Evolutionary conservation across 1,140 invertebrate species (phyloP), one percentile per base, ranked within the genome.

Genomic region (Zophobas atratus): DNA sequence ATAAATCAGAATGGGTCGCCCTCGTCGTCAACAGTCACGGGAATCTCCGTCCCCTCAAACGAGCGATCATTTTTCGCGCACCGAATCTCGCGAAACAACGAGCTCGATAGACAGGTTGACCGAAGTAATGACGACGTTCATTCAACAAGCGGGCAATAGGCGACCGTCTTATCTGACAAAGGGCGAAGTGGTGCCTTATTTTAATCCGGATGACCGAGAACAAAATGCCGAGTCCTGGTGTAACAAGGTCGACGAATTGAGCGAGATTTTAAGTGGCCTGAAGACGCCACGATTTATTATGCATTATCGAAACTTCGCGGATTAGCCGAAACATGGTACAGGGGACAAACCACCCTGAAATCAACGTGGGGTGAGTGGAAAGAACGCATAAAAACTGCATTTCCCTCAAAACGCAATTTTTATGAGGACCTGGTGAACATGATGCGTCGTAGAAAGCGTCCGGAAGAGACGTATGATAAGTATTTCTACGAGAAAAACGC

Each of bases 291-390:
- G 1, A 77, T 81, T 46, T 79, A 80, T 71, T 83, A 81, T 76
- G 81, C 81, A 5, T 72, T 80, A 5, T 80, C 82, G 2, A 85
- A 84, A 78, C 71, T 85, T n/a, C 48, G 72, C 0, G 85, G 84
- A 1, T n/a, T 84, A 3, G 85, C 85, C 0, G 79, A 81, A 63
- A 71, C 76, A 1, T 86, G 84, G 86, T 85, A 85, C 60, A 80
- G 82, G 34, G 78, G 82, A n/a, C 74, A 85, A 72, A 41, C 81
- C 6, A 77, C 77, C 1, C 2, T 86, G 1, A 77, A 77, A n/a
- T 79, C 78, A 71, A 80, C 79, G 0, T 86, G 85, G 85, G n/a
- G n/a, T 2, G 82, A 86, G 67, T 86, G 83, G 82, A 86, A 86
- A 72, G 63, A 57, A 85, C 84, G 74, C 46, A 20, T 86, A 39